These are phyloP conservation scores for Tuta absoluta DNA, from an alignment of 2,888 invertebrate species.

Conservation along the genomic window DNA sequence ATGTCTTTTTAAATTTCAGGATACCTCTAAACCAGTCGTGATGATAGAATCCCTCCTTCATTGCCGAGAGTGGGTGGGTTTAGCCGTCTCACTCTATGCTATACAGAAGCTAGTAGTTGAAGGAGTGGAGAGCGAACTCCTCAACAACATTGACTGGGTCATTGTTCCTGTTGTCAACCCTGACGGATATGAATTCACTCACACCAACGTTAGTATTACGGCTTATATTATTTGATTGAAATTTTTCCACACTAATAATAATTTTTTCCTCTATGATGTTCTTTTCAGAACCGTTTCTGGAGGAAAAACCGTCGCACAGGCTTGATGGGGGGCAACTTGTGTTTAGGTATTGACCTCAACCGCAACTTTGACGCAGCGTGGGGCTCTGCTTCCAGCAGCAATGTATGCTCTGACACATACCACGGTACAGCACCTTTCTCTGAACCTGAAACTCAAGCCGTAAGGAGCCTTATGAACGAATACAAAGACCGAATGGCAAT, in stretches of 20 bases:
- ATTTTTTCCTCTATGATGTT: neutral
- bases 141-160: slow-evolving; percentile 83
- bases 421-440: slow-evolving; percentile 84
- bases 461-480: slow-evolving; percentile 79
- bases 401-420: slow-evolving; percentile 82
- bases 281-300: slow-evolving; percentile 80
- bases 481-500: slow-evolving; percentile 76
- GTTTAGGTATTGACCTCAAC: slow-evolving; percentile 87
- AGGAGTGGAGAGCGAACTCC: slow-evolving; percentile 71
- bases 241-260: no score
- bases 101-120: slow-evolving; percentile 84
- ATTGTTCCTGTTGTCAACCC: slow-evolving; percentile 85
- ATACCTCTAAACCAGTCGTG: slow-evolving; percentile 73
- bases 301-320: slow-evolving; percentile 83
- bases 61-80: slow-evolving; percentile 86
- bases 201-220: neutral
- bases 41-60: slow-evolving; percentile 82
- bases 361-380: slow-evolving; percentile 87
- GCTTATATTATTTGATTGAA: no score
- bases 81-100: slow-evolving; percentile 83
- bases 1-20: no score
- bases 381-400: slow-evolving; percentile 76
- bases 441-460: slow-evolving; percentile 82
- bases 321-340: slow-evolving; percentile 53
- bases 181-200: slow-evolving; percentile 81